These are phyloP conservation scores for Patella vulgata DNA, from an alignment of 1,140 invertebrate genomes.

Conservation along the genomic window DNA sequence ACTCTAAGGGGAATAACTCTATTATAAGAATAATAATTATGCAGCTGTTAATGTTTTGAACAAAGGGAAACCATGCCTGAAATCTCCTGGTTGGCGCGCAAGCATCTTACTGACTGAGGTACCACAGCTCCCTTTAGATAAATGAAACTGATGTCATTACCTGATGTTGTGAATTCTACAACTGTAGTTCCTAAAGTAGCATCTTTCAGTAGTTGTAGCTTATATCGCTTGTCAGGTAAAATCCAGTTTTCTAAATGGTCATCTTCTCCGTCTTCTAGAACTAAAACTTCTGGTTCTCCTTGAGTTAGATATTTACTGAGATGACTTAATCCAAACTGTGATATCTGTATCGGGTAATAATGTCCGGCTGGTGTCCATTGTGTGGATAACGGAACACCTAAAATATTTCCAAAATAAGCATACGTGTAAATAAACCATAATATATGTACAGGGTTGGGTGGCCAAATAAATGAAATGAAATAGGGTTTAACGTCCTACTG, in stretches of 20 bases:
- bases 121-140: too few species aligned
- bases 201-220: slow-evolving; percentile 36
- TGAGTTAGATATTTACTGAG: slow-evolving; percentile 85
- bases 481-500: too few species aligned
- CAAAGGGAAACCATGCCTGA: too few species aligned
- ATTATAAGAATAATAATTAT: too few species aligned
- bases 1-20: too few species aligned
- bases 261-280: slow-evolving; percentile 75
- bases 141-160: too few species aligned
- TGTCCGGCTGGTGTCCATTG: slow-evolving; percentile 93
- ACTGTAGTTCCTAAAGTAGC: slow-evolving; percentile 30
- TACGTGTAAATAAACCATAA: neutral
- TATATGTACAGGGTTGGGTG: neutral
- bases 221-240: slow-evolving; percentile 33
- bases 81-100: too few species aligned
- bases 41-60: too few species aligned
- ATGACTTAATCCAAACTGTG: slow-evolving; percentile 96
- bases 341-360: slow-evolving; percentile 98
- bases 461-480: too few species aligned
- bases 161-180: slow-evolving; percentile 56
- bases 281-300: slow-evolving; percentile 35
- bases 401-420: neutral
- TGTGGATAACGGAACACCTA: slow-evolving; percentile 89
- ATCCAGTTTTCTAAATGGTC: slow-evolving; percentile 54
- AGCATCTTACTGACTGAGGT: too few species aligned